These are phyloP conservation scores for Actenoides lindsayi DNA, from an alignment of 2,113 vertebrate genomes.

Conservation along the genomic window DNA sequence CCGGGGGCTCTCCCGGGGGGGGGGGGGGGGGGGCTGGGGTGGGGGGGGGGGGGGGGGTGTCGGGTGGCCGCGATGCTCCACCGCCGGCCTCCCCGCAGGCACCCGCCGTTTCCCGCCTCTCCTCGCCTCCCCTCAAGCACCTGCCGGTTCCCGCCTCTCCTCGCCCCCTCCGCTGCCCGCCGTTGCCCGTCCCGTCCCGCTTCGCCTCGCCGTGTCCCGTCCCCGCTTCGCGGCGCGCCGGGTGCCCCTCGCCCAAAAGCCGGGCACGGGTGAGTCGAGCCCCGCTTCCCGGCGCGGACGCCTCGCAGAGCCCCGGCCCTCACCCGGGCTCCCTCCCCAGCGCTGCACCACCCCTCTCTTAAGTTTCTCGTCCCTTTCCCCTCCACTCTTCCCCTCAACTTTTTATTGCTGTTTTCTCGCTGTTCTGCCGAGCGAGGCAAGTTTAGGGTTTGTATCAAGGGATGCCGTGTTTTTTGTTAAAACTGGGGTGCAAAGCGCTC, in stretches of 20 bases:
- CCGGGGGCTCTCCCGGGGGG: too few relatives aligned
- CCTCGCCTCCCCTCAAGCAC: not conserved
- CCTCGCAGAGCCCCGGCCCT: not conserved
- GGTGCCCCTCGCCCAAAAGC: not conserved
- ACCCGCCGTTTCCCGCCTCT: not conserved
- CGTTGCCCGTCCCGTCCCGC: not conserved
- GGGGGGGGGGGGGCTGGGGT: not conserved
- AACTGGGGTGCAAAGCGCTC: not conserved
- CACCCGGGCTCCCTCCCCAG: not conserved
- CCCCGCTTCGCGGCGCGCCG: not conserved
- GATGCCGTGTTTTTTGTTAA: not conserved
- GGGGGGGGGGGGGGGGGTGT: not conserved
- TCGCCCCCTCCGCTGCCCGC: not conserved
- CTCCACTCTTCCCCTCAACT: not conserved
- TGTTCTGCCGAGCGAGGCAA: not conserved
- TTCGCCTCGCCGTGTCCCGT: too few relatives aligned
- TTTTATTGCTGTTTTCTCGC: not conserved
- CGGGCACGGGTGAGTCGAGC: accelerated
- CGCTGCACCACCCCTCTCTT: not conserved
- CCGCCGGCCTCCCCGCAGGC: not conserved
- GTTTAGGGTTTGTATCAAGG: not conserved
- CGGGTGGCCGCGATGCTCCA: not conserved
- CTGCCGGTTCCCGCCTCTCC: not conserved
- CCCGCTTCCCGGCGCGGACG: not conserved
- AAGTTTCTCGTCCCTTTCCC: not conserved